These are phyloP conservation scores for Gari tellinella DNA, from an alignment of 2,888 invertebrate species.

Conservation along the genomic window DNA sequence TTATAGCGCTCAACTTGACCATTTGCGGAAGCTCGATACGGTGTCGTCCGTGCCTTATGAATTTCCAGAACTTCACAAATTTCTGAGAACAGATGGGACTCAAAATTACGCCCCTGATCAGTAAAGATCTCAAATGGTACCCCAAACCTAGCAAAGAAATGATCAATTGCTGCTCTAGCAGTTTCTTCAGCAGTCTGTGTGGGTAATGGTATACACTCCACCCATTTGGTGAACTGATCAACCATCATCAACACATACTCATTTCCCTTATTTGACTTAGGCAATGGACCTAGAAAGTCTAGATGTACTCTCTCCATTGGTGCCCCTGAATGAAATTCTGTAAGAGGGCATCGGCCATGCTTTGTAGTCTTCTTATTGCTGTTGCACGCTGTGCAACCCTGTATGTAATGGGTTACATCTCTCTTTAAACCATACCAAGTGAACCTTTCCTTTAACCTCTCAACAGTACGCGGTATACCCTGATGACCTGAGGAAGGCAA, in stretches of 20 bases:
- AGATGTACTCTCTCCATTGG: conserved; percentile 25
- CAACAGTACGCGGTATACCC: conserved; percentile 28
- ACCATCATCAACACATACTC: conserved; percentile 29
- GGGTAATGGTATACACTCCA: conserved; percentile 21
- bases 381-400: conserved; percentile 17
- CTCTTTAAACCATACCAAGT: conserved; percentile 16
- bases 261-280: conserved; percentile 20
- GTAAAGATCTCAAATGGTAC: conserved; percentile 23
- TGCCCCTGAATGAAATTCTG: conserved; percentile 13
- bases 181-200: conserved; percentile 20
- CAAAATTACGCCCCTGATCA: conserved; percentile 17
- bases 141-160: conserved; percentile 20
- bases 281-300: conserved; percentile 21
- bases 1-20: conserved; percentile 26
- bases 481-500: conserved; percentile 34
- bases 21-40: conserved; percentile 17
- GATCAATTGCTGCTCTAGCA: conserved; percentile 15
- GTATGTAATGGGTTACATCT: conserved; percentile 16
- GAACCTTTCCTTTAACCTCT: conserved; percentile 22
- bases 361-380: conserved; percentile 19
- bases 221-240: conserved; percentile 31
- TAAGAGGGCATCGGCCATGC: conserved; percentile 23
- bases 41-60: conserved; percentile 21
- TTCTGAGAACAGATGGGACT: background rate
- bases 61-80: conserved; percentile 13